These are phyloP conservation scores for Chaenogobius annularis DNA, from an alignment of 2,113 vertebrate genomes.

Conservation along the genomic window DNA sequence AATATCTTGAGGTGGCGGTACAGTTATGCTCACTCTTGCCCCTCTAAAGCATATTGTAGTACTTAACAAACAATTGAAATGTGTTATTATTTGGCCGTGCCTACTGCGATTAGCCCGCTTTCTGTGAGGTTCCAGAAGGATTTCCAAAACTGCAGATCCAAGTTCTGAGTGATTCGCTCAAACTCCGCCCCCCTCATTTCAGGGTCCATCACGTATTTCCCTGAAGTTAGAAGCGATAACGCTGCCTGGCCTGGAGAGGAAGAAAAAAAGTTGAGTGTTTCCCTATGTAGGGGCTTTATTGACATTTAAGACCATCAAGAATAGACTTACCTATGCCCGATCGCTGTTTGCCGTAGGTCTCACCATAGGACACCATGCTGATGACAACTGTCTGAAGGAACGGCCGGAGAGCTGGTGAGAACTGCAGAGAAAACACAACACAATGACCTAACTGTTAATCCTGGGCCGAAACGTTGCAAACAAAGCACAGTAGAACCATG, in stretches of 20 bases:
- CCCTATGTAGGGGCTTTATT: neutral
- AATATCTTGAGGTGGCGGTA: too few relatives aligned
- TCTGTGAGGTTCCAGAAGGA: constrained; percentile 92
- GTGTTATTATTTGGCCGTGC: constrained; percentile 29
- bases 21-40: too few relatives aligned
- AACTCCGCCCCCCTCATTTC: constrained; percentile 86
- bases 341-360: constrained; percentile 84
- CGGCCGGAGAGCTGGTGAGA: constrained; percentile 82
- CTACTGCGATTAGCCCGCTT: constrained; percentile 84
- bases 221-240: constrained; percentile 86
- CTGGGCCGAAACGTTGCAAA: too few relatives aligned
- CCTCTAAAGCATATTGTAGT: neutral
- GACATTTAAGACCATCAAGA: neutral
- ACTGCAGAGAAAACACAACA: constrained; percentile 67
- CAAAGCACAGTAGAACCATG: too few relatives aligned
- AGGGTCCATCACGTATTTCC: constrained; percentile 87
- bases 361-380: constrained; percentile 88
- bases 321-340: constrained; percentile 80
- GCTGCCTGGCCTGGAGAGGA: constrained; percentile 79
- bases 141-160: constrained; percentile 91
- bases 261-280: neutral
- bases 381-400: constrained; percentile 90
- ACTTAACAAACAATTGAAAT: neutral
- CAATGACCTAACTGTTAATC: neutral
- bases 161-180: constrained; percentile 87